A percentile compares a stretch with the other conserved stretches of the same genome.
phyloP scores from a whole-genome alignment of 2,888 invertebrate genomes.

The Chromoteleia sp. region DNA sequence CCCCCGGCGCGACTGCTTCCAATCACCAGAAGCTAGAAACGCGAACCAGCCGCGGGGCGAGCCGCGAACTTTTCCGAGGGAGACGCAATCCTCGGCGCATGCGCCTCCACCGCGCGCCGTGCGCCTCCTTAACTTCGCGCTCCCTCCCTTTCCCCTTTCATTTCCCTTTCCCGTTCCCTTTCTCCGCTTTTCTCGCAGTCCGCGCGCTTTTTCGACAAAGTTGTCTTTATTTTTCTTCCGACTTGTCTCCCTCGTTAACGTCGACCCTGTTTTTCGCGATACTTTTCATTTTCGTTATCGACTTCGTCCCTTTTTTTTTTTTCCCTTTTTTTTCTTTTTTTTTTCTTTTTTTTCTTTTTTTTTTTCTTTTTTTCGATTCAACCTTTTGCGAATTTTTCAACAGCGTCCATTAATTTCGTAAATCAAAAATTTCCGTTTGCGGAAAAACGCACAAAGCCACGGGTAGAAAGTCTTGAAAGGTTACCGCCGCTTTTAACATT shows the following conservation, averaged over 20 bases:
- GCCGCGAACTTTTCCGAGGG: constrained; percentile 65
- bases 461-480: constrained; percentile 39
- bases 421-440: constrained; percentile 15
- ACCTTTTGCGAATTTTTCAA: too few relatives aligned
- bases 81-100: constrained; percentile 62
- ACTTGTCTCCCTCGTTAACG: not conserved
- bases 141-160: constrained; percentile 45
- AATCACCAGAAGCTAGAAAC: constrained; percentile 84
- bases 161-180: not conserved
- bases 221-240: not conserved
- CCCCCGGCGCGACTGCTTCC: constrained; percentile 82
- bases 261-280: not conserved
- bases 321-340: too few relatives aligned
- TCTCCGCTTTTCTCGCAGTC: not conserved
- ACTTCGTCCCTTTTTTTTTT: too few relatives aligned
- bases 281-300: constrained; percentile 12
- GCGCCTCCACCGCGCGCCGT: constrained; percentile 28
- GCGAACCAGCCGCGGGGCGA: constrained; percentile 69
- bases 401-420: too few relatives aligned
- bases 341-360: too few relatives aligned
- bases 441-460: constrained; percentile 13
- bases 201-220: not conserved
- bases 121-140: constrained; percentile 47
- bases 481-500: constrained; percentile 22
- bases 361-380: too few relatives aligned